Percentiles rank a stretch among this genome's conserved stretches.
Evolutionary conservation across 2,888 invertebrate species (phyloP).

Genomic region (Stenodera caucasica): DNA sequence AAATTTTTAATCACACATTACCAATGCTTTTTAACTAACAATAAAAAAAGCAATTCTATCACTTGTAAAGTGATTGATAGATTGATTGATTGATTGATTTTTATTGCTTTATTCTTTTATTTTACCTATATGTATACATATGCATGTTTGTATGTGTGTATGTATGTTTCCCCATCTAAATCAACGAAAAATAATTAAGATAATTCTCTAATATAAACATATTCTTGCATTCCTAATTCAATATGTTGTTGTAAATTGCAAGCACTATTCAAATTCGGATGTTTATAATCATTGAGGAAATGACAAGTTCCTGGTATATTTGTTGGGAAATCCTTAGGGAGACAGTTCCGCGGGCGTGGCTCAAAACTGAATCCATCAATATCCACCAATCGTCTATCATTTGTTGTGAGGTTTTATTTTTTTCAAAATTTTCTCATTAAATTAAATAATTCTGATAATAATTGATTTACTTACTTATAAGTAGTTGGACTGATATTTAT

Average conservation of each 20-base stretch:
- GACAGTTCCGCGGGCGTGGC: conserved; percentile 71
- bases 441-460: conserved; percentile 9
- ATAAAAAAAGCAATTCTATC: not conserved
- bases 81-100: not conserved
- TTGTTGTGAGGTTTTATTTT: no score
- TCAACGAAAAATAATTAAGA: conserved; percentile 19
- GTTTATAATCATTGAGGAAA: conserved; percentile 79
- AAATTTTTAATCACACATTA: no score
- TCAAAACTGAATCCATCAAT: conserved; percentile 78
- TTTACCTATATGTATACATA: not conserved
- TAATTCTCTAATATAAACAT: conserved; percentile 58
- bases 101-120: not conserved
- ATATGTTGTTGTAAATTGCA: conserved; percentile 70
- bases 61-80: not conserved
- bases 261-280: conserved; percentile 65
- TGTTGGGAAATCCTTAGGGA: conserved; percentile 83
- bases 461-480: conserved; percentile 70
- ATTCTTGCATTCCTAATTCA: conserved; percentile 66
- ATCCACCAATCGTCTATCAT: conserved; percentile 71
- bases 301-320: conserved; percentile 81
- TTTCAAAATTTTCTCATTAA: no score
- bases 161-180: conserved; percentile 9
- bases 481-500: conserved; percentile 95
- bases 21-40: not conserved
- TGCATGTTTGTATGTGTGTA: no score